phyloP scores from a whole-genome alignment of 1,140 invertebrate species.

The Formica exsecta region DNA sequence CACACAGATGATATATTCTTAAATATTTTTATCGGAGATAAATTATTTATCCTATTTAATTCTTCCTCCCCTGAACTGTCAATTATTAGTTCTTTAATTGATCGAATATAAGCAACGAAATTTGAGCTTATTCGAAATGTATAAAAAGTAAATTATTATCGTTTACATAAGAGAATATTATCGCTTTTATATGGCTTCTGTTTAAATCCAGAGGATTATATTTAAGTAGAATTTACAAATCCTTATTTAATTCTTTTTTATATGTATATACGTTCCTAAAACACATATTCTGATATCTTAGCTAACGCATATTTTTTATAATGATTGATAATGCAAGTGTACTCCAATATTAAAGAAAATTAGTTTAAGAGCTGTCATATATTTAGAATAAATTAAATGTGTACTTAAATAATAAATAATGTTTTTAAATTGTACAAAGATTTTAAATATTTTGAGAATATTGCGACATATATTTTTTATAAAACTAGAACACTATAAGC shows the following conservation, averaged over 20 bases:
- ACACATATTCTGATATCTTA: background rate
- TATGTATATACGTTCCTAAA: background rate
- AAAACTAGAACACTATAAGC: background rate
- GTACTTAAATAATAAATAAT: background rate
- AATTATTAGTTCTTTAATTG: background rate
- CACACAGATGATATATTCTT: background rate
- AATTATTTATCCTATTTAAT: background rate
- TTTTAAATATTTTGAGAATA: no score
- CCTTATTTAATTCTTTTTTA: background rate
- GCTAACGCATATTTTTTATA: no score
- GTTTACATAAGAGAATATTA: background rate
- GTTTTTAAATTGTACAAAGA: no score
- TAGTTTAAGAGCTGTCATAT: background rate
- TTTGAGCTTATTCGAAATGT: slow-evolving; percentile 2
- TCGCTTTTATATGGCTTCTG: background rate
- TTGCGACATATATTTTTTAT: slow-evolving; percentile 10
- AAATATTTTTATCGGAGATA: background rate
- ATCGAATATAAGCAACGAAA: background rate
- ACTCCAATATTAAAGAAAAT: slow-evolving; percentile 1
- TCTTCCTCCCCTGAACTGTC: background rate
- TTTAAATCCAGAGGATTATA: slow-evolving; percentile 5
- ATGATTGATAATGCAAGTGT: no score
- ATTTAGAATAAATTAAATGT: background rate
- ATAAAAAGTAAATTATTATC: background rate
- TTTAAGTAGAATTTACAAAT: background rate